These are phyloP conservation scores for Pangasius krempfi DNA, from an alignment of 2,797 vertebrate species.

Conservation along the genomic window DNA sequence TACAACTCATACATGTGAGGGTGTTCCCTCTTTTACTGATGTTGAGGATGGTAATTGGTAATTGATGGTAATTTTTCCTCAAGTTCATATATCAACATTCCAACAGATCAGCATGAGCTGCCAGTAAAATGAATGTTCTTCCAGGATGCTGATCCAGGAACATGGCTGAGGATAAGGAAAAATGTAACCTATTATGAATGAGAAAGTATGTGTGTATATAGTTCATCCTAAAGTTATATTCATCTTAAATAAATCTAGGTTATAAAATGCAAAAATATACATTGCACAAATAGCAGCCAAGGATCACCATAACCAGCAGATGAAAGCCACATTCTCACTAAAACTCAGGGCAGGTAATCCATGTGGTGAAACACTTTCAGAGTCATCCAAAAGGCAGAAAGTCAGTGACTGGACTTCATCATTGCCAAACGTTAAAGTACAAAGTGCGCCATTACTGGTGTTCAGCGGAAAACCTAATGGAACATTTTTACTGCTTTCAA, in stretches of 20 bases:
- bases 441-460: conserved; percentile 11
- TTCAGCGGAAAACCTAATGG: conserved; percentile 48
- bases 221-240: neutral
- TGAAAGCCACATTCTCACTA: neutral
- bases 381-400: conserved; percentile 14
- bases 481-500: conserved; percentile 60
- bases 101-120: neutral
- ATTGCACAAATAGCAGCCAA: neutral
- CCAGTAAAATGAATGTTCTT: neutral
- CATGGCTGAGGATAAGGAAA: neutral
- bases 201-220: neutral
- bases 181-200: neutral
- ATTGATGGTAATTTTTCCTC: too few species aligned
- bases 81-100: neutral
- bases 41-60: neutral
- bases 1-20: neutral
- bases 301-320: neutral
- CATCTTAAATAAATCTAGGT: neutral
- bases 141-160: neutral
- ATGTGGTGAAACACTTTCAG: conserved; percentile 15
- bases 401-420: conserved; percentile 33
- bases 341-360: conserved; percentile 25
- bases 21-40: neutral
- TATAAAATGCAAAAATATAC: neutral
- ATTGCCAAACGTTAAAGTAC: conserved; percentile 24